Percentiles rank a stretch among this genome's conserved stretches.
Conservation (phyloP, 2,888 invertebrate species). For the Tenodera sinensis region DNA sequence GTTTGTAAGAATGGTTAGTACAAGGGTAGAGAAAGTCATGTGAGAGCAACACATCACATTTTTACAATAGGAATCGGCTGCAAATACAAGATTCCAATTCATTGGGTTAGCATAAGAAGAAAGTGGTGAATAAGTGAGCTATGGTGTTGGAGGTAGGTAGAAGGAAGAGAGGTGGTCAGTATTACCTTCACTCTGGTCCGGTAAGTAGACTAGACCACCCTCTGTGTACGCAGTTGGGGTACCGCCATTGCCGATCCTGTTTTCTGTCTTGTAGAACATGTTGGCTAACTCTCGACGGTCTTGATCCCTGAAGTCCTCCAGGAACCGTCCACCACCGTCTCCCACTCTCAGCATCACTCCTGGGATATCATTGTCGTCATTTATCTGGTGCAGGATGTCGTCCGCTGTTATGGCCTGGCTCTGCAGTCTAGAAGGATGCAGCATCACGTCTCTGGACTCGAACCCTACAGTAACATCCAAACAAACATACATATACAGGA, state of each 20-base stretch:
- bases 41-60: too few relatives aligned
- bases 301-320: neutral
- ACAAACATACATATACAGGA: too few relatives aligned
- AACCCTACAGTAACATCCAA: neutral
- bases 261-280: neutral
- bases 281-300: neutral
- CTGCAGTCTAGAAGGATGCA: neutral
- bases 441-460: neutral
- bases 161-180: too few relatives aligned
- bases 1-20: too few relatives aligned
- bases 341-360: neutral
- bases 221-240: conserved; percentile 53
- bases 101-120: too few relatives aligned
- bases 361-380: conserved; percentile 15
- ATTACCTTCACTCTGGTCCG: conserved; percentile 36
- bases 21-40: too few relatives aligned
- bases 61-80: too few relatives aligned
- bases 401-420: neutral
- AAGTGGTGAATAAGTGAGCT: too few relatives aligned
- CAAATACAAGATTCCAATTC: too few relatives aligned
- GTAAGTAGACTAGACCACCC: conserved; percentile 56
- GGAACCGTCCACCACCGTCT: neutral
- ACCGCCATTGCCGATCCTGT: neutral
- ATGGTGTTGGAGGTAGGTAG: too few relatives aligned
- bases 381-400: neutral